Evolutionary conservation across 1,140 invertebrate genomes (phyloP), one percentile per base, ranked within the genome.

Genomic region (Amphibalanus amphitrite): DNA sequence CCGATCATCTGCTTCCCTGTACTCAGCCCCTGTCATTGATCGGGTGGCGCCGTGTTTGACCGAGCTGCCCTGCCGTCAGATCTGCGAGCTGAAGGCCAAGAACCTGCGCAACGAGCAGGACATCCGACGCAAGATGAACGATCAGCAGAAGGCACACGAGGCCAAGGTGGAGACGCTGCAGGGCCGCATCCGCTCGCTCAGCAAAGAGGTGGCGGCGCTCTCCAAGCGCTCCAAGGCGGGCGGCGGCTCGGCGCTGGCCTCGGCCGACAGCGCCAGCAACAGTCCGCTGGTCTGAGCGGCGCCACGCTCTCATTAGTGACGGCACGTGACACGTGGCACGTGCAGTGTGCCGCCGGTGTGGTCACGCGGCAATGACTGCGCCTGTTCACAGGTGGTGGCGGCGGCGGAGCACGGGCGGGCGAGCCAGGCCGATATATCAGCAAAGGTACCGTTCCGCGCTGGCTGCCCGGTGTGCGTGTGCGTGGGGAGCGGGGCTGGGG

Each of bases 191-290:
- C 65, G 65, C 65, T 15, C n/a, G 0, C n/a, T 67, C 26, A 28
- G 26, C 28, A 26, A 28, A 8, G 65, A 67, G 28, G 26, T 67
- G 15, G 65, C 65, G 3, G 23, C 0, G 3, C 65, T 67, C 3
- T 6, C 8, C 3, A 26, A 28, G 65, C n/a, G 28, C 26, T 4
- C 26, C 28, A 28, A 26, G 28, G 26, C n/a, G 3, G 17, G 1
- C 28, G 64, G 64, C 4, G 23, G 23, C 3, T 6, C 6, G 6
- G 65, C 65, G 8, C 26, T 28, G 26, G 28, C 26, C 8, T 67
- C 65, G n/a, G 65, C 65, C 65, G 65, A 67, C 65, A 67, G 65
- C 17, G 65, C 26, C n/a, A 67, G 65, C 65, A 67, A 67, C 65
- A 67, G 65, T 28, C 65, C 65, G 15, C 47, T 13, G 1, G 47